These are phyloP conservation scores for Panthera tigris DNA, from an alignment of 2,113 vertebrate species.

Conservation along the genomic window DNA sequence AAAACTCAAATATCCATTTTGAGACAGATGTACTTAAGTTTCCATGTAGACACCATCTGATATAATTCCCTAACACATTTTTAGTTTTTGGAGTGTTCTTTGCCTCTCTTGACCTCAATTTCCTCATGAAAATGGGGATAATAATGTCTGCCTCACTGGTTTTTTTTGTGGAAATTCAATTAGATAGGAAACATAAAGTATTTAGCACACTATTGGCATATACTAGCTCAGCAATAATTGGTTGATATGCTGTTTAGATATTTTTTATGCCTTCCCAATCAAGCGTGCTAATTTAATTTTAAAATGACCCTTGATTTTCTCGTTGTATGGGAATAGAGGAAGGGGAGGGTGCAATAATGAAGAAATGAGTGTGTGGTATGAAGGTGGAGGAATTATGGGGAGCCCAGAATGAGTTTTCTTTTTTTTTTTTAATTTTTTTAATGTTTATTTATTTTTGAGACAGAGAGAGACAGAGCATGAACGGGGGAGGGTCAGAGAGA, in stretches of 20 bases:
- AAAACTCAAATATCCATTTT: not conserved
- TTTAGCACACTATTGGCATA: not conserved
- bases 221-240: not conserved
- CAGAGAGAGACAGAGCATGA: no score
- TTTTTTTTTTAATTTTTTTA: no score
- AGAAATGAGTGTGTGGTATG: not conserved
- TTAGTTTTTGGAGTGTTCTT: not conserved
- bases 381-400: not conserved
- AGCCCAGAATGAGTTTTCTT: not conserved
- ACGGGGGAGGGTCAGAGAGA: no score
- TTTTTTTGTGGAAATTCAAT: not conserved
- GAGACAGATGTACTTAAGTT: not conserved
- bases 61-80: not conserved
- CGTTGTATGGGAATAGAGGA: not conserved
- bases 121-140: not conserved
- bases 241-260: not conserved
- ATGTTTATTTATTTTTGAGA: no score
- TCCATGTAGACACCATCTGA: not conserved
- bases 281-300: not conserved
- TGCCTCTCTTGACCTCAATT: not conserved
- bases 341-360: not conserved
- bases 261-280: not conserved
- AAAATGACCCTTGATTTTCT: not conserved
- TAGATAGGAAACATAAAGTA: not conserved
- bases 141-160: not conserved